A percentile compares a stretch with the other conserved stretches of the same genome.
Evolutionary conservation across 2,888 invertebrate species (phyloP).

Genomic region (Fissipunctia ypsillon): DNA sequence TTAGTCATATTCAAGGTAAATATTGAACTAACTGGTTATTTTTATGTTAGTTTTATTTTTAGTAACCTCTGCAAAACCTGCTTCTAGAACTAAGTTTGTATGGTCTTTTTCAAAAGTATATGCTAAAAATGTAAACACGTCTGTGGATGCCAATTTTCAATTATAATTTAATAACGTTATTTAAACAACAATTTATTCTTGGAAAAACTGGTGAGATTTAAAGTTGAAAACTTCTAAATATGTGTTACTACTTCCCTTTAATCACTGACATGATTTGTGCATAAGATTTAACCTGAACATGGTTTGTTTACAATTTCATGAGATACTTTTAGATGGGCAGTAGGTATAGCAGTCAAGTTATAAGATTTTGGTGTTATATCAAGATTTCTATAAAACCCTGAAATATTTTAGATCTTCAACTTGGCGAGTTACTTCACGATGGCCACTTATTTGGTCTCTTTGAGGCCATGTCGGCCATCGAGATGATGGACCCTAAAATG

Average conservation of each 20-base stretch:
- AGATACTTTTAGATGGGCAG: not conserved
- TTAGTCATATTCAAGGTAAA: constrained; percentile 86
- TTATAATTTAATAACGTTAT: not conserved
- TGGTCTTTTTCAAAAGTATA: too few species aligned
- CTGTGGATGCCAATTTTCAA: not conserved
- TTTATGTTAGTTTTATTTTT: not conserved
- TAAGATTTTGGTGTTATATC: not conserved
- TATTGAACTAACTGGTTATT: not conserved
- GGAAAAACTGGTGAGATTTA: too few species aligned
- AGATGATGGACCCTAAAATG: constrained; percentile 99
- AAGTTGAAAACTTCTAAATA: not conserved
- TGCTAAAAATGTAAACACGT: not conserved
- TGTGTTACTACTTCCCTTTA: not conserved
- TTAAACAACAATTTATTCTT: too few species aligned
- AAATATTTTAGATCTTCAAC: constrained; percentile 92
- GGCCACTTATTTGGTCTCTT: constrained; percentile 96
- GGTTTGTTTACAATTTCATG: not conserved
- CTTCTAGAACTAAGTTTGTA: not conserved
- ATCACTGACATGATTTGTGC: not conserved
- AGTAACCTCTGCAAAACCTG: not conserved
- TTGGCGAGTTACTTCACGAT: constrained; percentile 98
- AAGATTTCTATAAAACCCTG: not conserved
- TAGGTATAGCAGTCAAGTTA: too few species aligned
- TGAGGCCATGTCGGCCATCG: constrained; percentile 99
- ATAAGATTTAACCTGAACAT: not conserved